phyloP scores from a whole-genome alignment of 2,888 invertebrate species.

The Dermolepida albohirtum region DNA sequence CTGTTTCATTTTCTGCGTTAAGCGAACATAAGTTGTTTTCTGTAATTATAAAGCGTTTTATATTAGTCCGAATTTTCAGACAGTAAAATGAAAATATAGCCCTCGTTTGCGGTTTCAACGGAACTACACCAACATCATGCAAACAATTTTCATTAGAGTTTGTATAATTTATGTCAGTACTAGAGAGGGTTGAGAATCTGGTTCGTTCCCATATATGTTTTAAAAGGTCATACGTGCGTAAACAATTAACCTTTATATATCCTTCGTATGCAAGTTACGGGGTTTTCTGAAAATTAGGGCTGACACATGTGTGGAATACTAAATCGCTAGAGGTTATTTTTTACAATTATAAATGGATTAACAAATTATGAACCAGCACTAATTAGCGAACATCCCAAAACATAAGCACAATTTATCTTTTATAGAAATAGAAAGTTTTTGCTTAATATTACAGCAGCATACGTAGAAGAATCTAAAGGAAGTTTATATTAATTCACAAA shows the following conservation, averaged over 20 bases:
- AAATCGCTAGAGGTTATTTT: constrained; percentile 10
- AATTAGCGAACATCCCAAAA: constrained; percentile 11
- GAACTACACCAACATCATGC: constrained; percentile 29
- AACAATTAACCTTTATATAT: constrained; percentile 36
- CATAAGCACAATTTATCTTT: background rate
- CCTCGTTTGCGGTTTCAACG: constrained; percentile 31
- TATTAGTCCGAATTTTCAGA: constrained; percentile 11
- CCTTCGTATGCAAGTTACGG: constrained; percentile 7
- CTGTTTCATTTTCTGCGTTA: no score
- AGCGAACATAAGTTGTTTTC: background rate
- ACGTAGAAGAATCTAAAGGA: no score
- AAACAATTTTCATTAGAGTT: constrained; percentile 34
- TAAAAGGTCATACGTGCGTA: constrained; percentile 38
- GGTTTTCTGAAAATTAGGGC: constrained; percentile 24
- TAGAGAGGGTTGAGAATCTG: constrained; percentile 18
- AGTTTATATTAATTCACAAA: no score
- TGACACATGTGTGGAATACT: constrained; percentile 16
- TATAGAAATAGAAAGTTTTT: no score
- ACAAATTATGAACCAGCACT: constrained; percentile 2
- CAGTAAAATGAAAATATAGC: constrained; percentile 26
- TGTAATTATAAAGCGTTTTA: constrained; percentile 33
- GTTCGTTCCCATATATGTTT: constrained; percentile 20
- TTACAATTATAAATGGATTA: constrained; percentile 21
- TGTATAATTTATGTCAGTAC: constrained; percentile 32
- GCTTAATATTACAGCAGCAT: no score